Evolutionary conservation across 2,113 vertebrate species (phyloP), one percentile per base, ranked within the genome.

Genomic region (Oenanthe oenanthe): DNA sequence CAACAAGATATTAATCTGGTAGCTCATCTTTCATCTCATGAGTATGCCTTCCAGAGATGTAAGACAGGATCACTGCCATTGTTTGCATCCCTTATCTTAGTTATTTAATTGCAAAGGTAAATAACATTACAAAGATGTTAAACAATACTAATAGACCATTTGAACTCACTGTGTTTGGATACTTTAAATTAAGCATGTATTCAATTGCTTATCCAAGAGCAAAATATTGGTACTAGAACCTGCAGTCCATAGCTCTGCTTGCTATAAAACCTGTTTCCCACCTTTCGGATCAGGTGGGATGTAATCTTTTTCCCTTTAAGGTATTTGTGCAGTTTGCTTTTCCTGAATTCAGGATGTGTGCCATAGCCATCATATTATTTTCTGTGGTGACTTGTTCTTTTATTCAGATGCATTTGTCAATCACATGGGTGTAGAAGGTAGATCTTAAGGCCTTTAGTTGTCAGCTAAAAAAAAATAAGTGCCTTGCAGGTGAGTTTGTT

Each of bases 31-130:
- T 88, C 38, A 32, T 74, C 75, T 88, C 82, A 62, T 40, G 36
- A 70, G 40, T 71, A 43, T 70, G 72, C 63, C 79, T 80, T 91
- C 72, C 63, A 80, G 83, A 88, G 60, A 87, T 21, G 14, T 43
- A 42, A 75, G 51, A 71, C n/a, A 43, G 28, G 67, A 73, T 87
- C 5, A 4, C 53, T 91, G 61, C 48, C 36, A 22, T 89, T 95
- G 66, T 89, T 89, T 77, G 22, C 53, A 22, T 91, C 26, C 36
- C 66, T 96, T 91, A 91, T 91, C 89, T 87, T 45, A 65, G 84
- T 65, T 94, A 62, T 77, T 84, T 85, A 91, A 78, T 93, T 79
- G 26, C 40, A 67, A 91, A 94, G 89, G 57, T 78, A 95, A 96
- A 74, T 79, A 82, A 28, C 54, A 34, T 95, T 79, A 95, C 62